Base-by-base conservation (phyloP, 1,140 invertebrate genomes). In the Drosophila ogumai region DNA sequence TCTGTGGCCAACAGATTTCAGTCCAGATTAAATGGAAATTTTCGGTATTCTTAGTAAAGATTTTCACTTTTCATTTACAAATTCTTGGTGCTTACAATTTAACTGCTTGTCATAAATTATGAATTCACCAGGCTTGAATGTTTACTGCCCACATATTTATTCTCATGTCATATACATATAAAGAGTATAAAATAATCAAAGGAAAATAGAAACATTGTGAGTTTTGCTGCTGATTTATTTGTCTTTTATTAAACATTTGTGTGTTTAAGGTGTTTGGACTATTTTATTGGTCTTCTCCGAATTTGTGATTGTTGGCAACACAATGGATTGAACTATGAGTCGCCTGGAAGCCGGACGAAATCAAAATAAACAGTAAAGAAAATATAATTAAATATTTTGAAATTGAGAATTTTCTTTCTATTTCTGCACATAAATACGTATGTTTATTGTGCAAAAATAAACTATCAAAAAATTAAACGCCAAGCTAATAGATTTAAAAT, bases 1-100 rank as follows among this genome's bases (percentile, higher is more conserved):
- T 67, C 54, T 79, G 43, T 41, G 60, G 46, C 34, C 38, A 31
- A 22, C 40, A 41, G 43, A 57, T 52, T 69, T 47, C n/a, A 28
- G 28, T 12, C 47, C 25, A 49, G 47, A 71, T 61, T 68, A 41
- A 44, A 65, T 31, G 17, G 12, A 6, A 41, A 52, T 54, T 17
- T 50, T 63, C 46, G 19, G 6, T 3, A 3, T 52, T 19, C 19
- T 49, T 49, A 54, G 59, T 46, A 19, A 28, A 32, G 31, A 69
- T 74, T 86, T 86, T 81, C 82, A 86, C 81, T 85, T 85, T 82
- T 71, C 68, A 81, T 82, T 74, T n/a, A 47, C 28, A 56, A 49
- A 65, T 74, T 68, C 52, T 68, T 60, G 74, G 44, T 28, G 65
- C 55, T 76, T 80, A 54, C 54, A 67, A 47, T 56, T 64, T 28